phyloP scores from a whole-genome alignment of 2,888 invertebrate species.

The Omphaloscelis lunosa region DNA sequence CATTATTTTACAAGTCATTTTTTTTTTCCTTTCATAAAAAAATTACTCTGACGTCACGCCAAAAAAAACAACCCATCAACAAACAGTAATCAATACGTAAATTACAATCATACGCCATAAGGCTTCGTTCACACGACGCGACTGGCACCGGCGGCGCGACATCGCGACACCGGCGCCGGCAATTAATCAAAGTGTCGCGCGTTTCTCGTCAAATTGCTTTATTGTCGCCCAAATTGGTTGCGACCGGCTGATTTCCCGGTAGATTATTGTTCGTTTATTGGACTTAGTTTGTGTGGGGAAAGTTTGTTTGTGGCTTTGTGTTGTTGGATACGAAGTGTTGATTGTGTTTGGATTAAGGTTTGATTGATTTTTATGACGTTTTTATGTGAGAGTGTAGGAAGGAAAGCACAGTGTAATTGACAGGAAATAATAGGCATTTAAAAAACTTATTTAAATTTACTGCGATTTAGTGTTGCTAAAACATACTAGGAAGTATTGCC shows the following conservation, averaged over 20 bases:
- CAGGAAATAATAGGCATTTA: not conserved
- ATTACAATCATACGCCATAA: constrained; percentile 70
- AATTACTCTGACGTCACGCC: not conserved
- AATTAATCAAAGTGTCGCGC: constrained; percentile 79
- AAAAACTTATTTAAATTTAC: too few species aligned
- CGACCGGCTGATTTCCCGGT: constrained; percentile 74
- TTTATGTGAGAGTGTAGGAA: not conserved
- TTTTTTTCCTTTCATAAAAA: too few species aligned
- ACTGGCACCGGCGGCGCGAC: constrained; percentile 75
- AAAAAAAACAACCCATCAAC: constrained; percentile 44
- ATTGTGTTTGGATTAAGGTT: constrained; percentile 33
- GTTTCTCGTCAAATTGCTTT: constrained; percentile 70
- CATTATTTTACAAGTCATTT: not conserved
- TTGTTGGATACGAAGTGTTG: constrained; percentile 42
- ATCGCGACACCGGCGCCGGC: constrained; percentile 75
- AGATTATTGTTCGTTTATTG: constrained; percentile 68
- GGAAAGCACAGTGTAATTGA: not conserved
- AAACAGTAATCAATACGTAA: constrained; percentile 53
- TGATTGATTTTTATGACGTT: not conserved
- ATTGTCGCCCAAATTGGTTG: constrained; percentile 74
- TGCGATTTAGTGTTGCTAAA: too few species aligned
- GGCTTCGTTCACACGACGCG: constrained; percentile 75
- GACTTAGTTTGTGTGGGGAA: constrained; percentile 54
- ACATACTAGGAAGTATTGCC: too few species aligned
- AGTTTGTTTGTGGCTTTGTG: constrained; percentile 60